A percentile compares a stretch with the other conserved stretches of the same genome.
Evolutionary conservation across 2,113 vertebrate species (phyloP).

Genomic region (Anguilla rostrata): DNA sequence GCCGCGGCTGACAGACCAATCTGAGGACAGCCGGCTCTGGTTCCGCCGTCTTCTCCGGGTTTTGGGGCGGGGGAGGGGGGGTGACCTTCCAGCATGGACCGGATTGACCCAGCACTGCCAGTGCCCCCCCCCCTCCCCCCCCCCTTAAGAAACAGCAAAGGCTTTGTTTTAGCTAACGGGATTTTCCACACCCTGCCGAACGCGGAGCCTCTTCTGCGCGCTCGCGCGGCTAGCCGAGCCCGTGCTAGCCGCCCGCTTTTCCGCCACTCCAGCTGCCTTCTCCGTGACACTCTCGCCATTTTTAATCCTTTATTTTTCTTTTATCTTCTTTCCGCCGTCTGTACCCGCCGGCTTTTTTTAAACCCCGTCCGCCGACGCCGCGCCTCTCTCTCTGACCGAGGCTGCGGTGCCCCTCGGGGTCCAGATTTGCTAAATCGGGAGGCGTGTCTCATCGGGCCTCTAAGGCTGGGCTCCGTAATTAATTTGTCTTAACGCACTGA

Average conservation of each 20-base stretch:
- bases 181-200: slow-evolving; percentile 23
- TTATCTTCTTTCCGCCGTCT: background rate
- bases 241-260: background rate
- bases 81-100: background rate
- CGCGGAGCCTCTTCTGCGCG: background rate
- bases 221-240: background rate
- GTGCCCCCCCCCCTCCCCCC: too few relatives aligned
- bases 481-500: slow-evolving; percentile 19
- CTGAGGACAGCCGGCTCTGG: background rate
- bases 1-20: slow-evolving; percentile 18
- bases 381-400: background rate
- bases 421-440: background rate
- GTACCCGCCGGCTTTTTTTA: slow-evolving; percentile 20
- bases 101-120: background rate
- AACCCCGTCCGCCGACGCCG: background rate
- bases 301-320: background rate
- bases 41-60: background rate
- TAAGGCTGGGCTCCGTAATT: background rate
- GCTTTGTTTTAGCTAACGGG: slow-evolving; percentile 24
- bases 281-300: background rate
- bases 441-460: background rate
- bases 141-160: slow-evolving; percentile 5
- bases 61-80: too few relatives aligned
- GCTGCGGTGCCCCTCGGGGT: background rate
- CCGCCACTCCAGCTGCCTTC: background rate